Percentiles rank a stretch among this genome's conserved stretches.
These are phyloP conservation scores for Drosophila falleni DNA, from an alignment of 2,888 invertebrate genomes.

Conservation along the genomic window DNA sequence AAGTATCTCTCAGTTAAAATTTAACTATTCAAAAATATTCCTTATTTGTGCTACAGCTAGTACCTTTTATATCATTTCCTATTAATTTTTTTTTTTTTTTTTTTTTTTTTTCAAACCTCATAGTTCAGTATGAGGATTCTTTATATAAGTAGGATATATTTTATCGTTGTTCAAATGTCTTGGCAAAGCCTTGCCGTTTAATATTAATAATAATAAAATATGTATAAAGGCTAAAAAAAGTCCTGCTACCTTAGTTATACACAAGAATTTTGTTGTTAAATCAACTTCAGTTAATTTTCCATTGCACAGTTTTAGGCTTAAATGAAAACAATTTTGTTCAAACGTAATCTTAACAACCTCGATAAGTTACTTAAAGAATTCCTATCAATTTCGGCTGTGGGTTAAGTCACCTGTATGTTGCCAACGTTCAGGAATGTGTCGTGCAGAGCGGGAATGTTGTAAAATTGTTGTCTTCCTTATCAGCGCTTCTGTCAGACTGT, in stretches of 20 bases:
- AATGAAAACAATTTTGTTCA: background rate
- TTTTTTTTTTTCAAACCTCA: no score
- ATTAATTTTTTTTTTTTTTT: no score
- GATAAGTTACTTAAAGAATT: conserved; percentile 21
- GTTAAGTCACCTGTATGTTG: conserved; percentile 16
- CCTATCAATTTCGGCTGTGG: conserved; percentile 1
- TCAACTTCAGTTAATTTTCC: background rate
- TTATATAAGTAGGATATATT: no score
- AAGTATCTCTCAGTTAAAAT: background rate
- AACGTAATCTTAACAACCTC: background rate
- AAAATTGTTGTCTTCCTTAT: conserved; percentile 70
- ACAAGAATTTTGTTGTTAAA: conserved; percentile 4
- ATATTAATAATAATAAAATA: no score
- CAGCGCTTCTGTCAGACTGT: conserved; percentile 30
- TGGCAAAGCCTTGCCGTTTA: no score
- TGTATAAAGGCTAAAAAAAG: no score
- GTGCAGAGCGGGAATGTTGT: conserved; percentile 33
- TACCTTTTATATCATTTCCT: no score
- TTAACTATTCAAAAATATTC: background rate
- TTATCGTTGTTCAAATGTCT: no score
- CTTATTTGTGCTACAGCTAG: background rate
- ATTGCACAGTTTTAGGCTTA: background rate
- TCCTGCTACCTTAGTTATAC: no score
- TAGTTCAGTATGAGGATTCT: no score
- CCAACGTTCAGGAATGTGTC: conserved; percentile 19